Evolutionary conservation across 2,113 vertebrate genomes (phyloP), one percentile per base, ranked within the genome.

Genomic region (Ameiurus melas): DNA sequence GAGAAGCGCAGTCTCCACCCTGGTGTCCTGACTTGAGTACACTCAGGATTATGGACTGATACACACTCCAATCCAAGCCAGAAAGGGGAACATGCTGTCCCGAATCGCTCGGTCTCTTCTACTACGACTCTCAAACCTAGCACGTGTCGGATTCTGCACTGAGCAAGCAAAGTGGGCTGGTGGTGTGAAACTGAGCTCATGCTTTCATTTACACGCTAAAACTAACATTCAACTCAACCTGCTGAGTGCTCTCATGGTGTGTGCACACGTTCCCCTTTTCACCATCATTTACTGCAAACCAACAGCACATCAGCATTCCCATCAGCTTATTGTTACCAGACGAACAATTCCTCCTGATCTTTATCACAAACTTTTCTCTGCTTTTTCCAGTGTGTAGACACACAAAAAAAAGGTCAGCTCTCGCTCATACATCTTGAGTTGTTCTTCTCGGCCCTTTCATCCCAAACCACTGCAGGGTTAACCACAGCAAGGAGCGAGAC

Each of bases 241-340:
- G 0, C 78, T n/a, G 43, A n/a, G 16, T 55, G 6, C 27, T 10
- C 47, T 62, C 47, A 1, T 19, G 30, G 16, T 19, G 6, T 68
- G 6, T 68, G 57, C 33, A 27, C 58, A 4, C 9, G 22, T 51
- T 60, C 71, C 43, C 8, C 0, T 14, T 64, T 36, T 47, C 39
- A 7, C 7, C 27, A 22, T 87, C 70, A 33, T 62, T 84, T 85
- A 87, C 12, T 89, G 47, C 71, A 53, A 70, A 68, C 87, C 55
- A 92, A 27, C 88, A 86, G 91, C 71, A 53, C 66, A 68, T 87
- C 55, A 92, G n/a, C 88, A 86, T 91, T 92, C 84, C 62, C 84
- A 87, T 70, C 81, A 80, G 85, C 30, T 93, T 91, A 92, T 89
- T 94, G 73, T 75, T 87, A 89, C 75, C 92, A 94, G 89, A 91